phyloP scores from a whole-genome alignment of 2,797 vertebrate genomes.

The Ispidina picta region DNA sequence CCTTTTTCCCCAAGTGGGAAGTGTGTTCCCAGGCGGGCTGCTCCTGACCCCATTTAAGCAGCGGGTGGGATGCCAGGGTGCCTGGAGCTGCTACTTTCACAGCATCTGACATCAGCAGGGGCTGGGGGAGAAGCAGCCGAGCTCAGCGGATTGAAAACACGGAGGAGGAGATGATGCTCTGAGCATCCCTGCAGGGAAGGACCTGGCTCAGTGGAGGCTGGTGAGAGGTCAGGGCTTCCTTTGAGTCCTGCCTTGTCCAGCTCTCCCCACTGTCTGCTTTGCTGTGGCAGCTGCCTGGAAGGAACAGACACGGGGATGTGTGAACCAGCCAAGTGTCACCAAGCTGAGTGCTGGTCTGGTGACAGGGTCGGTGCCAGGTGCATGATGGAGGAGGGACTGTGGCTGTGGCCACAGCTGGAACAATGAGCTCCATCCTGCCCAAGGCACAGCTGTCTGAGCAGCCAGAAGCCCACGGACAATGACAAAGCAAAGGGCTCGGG shows the following conservation, averaged over 20 bases:
- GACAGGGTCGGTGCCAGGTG: background rate
- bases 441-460: background rate
- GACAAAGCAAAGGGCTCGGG: background rate
- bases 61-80: background rate
- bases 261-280: background rate
- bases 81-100: background rate
- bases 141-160: background rate
- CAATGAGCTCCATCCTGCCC: background rate
- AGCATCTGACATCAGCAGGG: background rate
- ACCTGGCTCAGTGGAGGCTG: background rate
- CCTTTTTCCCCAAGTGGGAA: fast-evolving
- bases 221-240: background rate
- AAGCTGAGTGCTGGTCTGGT: background rate
- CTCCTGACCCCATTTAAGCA: slow-evolving; percentile 13
- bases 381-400: background rate
- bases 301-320: background rate
- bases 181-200: background rate
- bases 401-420: background rate
- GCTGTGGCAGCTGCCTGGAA: background rate
- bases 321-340: background rate
- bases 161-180: background rate
- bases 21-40: background rate
- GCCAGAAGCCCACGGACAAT: background rate
- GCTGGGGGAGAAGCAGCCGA: background rate
- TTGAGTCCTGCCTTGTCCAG: background rate